These are phyloP conservation scores for Sthenelais limicola DNA, from an alignment of 2,888 invertebrate species.

Conservation along the genomic window DNA sequence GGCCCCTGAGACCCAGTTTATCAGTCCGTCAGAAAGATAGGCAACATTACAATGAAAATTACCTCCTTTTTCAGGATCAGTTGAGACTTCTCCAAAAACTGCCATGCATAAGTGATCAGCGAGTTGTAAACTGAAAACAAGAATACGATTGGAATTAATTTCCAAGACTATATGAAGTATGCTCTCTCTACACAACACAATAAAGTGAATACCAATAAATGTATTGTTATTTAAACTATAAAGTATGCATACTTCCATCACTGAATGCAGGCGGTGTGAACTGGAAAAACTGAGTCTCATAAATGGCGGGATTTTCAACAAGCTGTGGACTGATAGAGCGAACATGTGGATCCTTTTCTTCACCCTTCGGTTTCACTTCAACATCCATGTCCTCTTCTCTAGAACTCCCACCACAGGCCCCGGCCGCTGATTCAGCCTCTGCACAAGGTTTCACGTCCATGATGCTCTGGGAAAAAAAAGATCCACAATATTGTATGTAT, in stretches of 20 bases:
- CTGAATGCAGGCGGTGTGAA: slow-evolving; percentile 58
- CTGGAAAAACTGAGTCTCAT: slow-evolving; percentile 60
- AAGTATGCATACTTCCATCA: slow-evolving; percentile 54
- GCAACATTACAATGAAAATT: too few species aligned
- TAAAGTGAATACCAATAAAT: neutral
- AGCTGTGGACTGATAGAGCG: slow-evolving; percentile 39
- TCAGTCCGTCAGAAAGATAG: too few species aligned
- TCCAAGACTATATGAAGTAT: neutral
- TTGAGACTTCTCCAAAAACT: slow-evolving; percentile 8
- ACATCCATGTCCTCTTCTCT: too few species aligned
- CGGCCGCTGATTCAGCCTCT: too few species aligned
- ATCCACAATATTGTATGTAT: too few species aligned
- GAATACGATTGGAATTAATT: neutral
- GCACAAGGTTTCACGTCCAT: too few species aligned
- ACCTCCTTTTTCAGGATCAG: slow-evolving; percentile 35
- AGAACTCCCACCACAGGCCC: too few species aligned
- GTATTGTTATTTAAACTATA: neutral
- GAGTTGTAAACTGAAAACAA: slow-evolving; percentile 40
- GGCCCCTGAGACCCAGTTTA: too few species aligned
- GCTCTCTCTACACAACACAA: too few species aligned
- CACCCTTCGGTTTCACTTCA: neutral
- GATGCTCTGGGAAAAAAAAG: too few species aligned
- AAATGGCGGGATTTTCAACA: too few species aligned
- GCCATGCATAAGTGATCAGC: slow-evolving; percentile 28
- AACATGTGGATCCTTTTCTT: neutral